Base-by-base conservation (phyloP, 2,797 vertebrate species). In the Otus scops region DNA sequence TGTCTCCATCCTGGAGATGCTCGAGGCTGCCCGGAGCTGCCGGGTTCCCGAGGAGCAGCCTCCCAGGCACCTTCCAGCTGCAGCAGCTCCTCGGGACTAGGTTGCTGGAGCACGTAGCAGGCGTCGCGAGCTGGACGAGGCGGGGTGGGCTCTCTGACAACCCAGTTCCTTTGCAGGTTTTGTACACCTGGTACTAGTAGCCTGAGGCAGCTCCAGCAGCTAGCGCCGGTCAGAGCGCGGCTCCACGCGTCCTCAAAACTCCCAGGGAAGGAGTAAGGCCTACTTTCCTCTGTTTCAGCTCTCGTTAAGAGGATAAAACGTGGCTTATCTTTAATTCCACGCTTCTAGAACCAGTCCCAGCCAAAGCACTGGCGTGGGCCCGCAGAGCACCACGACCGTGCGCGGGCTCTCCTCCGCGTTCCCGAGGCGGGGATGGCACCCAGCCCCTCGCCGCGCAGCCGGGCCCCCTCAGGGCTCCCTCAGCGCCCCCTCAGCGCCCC, bases 331-430 rank as follows among this genome's bases (percentile, higher is more conserved):
- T 53, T 10, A 45, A n/a, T n/a, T 45, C 64, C 5, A 7, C 0
- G 0, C 15, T 69, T 43, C 39, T 27, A 16, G 19, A 69, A 53
- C 11, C 5, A 22, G 18, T 8, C 6, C 47, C 22, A 3, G 45
- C 21, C 9, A 43, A 51, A 27, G 3, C 32, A 27, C 0, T 3
- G 7, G 7, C 1, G 2, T 3, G 3, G 36, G 43, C 30, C 26
- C 32, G 13, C 1, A 1, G 8, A 11, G 2, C 21, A 27, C 17
- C 22, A 51, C 36, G 38, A 45, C 70, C 1, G 0, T 2, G 13
- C 0, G 0, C 4, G 4, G 27, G 13, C 5, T 41, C 28, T 36
- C 15, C 22, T 16, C 24, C 18, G 3, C 1, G 18, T n/a, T 36
- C 11, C 17, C 3, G 5, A 39, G 12, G 8, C 15, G 5, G 11